Percentiles rank a stretch among this genome's conserved stretches.
phyloP scores from a whole-genome alignment of 2,113 vertebrate species.

The Steatornis caripensis region DNA sequence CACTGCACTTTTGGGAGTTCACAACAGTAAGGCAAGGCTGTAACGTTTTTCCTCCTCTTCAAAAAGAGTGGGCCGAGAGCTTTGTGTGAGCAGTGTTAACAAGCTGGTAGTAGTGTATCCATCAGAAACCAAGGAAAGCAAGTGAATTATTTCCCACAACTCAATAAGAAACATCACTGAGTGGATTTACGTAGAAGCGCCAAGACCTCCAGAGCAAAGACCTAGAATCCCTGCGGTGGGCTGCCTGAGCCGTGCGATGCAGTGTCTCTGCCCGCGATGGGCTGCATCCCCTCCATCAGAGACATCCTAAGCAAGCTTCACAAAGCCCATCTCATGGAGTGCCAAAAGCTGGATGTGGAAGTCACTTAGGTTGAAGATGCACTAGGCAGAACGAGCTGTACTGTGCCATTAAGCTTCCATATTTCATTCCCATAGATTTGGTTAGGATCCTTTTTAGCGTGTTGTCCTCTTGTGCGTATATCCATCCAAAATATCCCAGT shows the following conservation, averaged over 20 bases:
- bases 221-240: not conserved
- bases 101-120: not conserved
- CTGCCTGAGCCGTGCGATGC: not conserved
- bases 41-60: not conserved
- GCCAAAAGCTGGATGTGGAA: not conserved
- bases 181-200: not conserved
- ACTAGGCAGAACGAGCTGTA: not conserved
- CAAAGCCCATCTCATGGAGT: not conserved
- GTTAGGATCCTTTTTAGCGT: not conserved
- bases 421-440: not conserved
- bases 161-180: not conserved
- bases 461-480: not conserved
- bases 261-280: fast-evolving
- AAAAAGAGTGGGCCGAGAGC: not conserved
- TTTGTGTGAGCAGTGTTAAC: not conserved
- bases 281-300: not conserved
- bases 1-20: not conserved
- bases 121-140: not conserved
- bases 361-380: not conserved
- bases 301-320: not conserved
- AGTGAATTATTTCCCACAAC: not conserved
- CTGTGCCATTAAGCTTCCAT: not conserved
- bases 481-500: not conserved
- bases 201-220: not conserved
- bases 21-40: not conserved